Base-by-base conservation (phyloP, 2,888 invertebrate genomes). In the Smittia aterrima region DNA sequence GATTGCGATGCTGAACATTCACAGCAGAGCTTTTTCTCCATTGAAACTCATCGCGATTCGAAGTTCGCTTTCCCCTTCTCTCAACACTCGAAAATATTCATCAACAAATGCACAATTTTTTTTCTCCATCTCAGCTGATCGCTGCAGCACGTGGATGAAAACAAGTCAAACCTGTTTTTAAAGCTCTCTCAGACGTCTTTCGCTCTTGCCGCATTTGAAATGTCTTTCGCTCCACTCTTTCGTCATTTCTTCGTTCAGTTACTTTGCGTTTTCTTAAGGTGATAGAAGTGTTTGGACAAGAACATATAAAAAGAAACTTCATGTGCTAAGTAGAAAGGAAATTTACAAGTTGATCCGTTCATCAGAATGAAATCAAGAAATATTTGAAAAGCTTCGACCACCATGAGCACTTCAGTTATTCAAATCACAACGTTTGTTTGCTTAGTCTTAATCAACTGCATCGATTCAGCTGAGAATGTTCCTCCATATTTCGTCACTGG, bases 401-500 rank as follows among this genome's bases (percentile, higher is more conserved):
- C 16, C 11, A 70, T 32, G 47, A 24, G 24, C 7, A 22, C 32
- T n/a, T n/a, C n/a, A n/a, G n/a, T 9, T 66, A 24, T 53, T 13
- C 16, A 25, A 2, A n/a, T 70, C 24, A 11, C 54, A 6, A 72
- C 32, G 20, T 40, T 72, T 16, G 9, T 72, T 11, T 9, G 38
- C 6, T 18, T 62, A 22, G 58, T 40, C 1, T n/a, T 3, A 3
- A 24, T 70, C 9, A n/a, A 38, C 6, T 38, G 25, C 47, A 11
- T n/a, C n/a, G n/a, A n/a, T n/a, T n/a, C 25, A n/a, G 41, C 3
- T 27, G 1, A 3, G 16, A 92, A 92, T 85, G 85, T 88, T 75
- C 88, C 89, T 0, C 92, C 92, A 0, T 89, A 90, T 79, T 93
- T 93, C 80, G 83, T 90, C 24, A 87, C 90, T 22, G 90, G 90